Conservation (phyloP, 2,797 vertebrate species). For the Lepilemur ruficaudatus region DNA sequence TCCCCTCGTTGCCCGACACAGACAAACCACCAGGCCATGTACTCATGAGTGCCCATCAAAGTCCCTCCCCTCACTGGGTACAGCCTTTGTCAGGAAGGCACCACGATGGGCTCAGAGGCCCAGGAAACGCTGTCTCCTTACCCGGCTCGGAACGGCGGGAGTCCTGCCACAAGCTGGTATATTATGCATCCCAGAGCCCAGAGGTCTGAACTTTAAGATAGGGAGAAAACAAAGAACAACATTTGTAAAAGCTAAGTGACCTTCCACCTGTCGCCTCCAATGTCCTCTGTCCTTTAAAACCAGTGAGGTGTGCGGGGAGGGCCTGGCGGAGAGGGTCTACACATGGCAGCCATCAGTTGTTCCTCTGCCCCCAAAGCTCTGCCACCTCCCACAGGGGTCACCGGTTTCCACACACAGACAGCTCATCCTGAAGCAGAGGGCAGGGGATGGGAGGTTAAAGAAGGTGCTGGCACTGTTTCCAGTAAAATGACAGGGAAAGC, state of each 20-base stretch:
- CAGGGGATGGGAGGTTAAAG: background rate
- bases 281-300: background rate
- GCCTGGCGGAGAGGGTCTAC: background rate
- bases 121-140: conserved; percentile 78
- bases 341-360: background rate
- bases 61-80: background rate
- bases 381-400: background rate
- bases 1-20: background rate
- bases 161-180: conserved; percentile 98
- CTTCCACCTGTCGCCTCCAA: background rate
- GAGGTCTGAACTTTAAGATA: conserved; percentile 93
- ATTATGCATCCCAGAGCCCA: conserved; percentile 99
- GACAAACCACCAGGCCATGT: background rate
- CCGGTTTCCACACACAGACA: background rate
- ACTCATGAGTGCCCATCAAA: background rate
- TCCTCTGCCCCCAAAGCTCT: background rate
- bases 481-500: background rate
- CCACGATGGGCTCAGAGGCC: background rate
- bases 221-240: background rate
- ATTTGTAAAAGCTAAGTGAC: conserved; percentile 4
- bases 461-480: too few species aligned
- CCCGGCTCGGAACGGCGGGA: conserved; percentile 99
- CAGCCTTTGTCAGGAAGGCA: background rate
- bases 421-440: background rate
- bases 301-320: background rate